Conservation (phyloP, 1,140 invertebrate species). For the Sitodiplosis mosellana region DNA sequence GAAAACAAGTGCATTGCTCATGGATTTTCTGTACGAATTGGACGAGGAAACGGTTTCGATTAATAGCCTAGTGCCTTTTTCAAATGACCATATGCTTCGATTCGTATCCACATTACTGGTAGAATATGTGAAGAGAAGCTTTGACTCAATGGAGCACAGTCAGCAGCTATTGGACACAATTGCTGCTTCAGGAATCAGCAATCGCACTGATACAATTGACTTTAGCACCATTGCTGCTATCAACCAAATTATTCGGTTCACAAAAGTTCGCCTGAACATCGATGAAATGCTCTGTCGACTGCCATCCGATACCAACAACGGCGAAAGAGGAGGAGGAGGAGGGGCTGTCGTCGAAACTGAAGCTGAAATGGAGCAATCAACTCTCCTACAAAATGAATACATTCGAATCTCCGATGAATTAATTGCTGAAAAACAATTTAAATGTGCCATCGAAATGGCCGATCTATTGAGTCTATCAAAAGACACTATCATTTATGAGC, state of each 20-base stretch:
- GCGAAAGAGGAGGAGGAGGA: not conserved
- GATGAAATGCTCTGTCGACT: not conserved
- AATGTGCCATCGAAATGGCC: conserved; percentile 17
- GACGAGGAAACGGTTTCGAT: not conserved
- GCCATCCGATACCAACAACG: not conserved
- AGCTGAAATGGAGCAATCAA: not conserved
- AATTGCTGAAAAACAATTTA: conserved; percentile 14
- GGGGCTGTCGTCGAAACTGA: not conserved
- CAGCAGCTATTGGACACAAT: not conserved
- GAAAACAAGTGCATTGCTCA: not conserved
- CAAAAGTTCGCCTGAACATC: not conserved
- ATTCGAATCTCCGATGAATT: conserved; percentile 8
- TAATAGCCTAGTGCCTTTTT: not conserved
- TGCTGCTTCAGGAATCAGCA: not conserved
- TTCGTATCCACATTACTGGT: not conserved
- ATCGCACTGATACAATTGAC: not conserved
- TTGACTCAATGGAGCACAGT: not conserved
- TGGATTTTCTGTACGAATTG: not conserved
- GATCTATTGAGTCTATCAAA: conserved; percentile 16
- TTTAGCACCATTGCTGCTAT: not conserved
- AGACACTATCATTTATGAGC: conserved; percentile 19
- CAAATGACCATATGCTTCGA: not conserved
- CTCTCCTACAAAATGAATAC: not conserved
- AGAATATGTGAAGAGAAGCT: not conserved
- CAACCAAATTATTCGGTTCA: not conserved